Evolutionary conservation across 2,113 vertebrate genomes (phyloP), one percentile per base, ranked within the genome.

Genomic region (Syngnathus scovelli): DNA sequence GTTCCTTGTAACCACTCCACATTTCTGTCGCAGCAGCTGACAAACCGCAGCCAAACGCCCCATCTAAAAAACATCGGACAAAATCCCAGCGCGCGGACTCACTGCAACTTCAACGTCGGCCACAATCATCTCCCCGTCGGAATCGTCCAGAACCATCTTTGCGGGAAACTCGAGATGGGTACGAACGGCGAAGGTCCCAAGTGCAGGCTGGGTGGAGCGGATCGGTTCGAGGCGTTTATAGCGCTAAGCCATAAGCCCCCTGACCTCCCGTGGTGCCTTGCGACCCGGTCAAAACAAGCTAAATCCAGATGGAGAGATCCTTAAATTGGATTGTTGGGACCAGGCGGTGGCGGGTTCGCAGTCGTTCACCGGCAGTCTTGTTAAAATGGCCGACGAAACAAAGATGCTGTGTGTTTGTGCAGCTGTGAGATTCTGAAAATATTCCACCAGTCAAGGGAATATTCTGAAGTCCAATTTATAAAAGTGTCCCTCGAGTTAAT

Each of bases 81-180:
- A 12, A 41, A 62, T 10, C 13, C 61, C 39, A 0, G 5, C 9
- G 1, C 3, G n/a, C 4, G 18, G 92, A 96, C 93, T 95, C 85
- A 95, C 94, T 69, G 83, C 85, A 80, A 90, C 87, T 79, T 89
- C 93, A 52, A 92, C 86, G 67, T 93, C 90, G 83, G 92, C 89
- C 39, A 91, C 92, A 64, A 92, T 90, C 85, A 88, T 88, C 63
- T 95, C 93, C 76, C 90, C 83, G 8, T 92, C 91, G 3, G 90
- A 86, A 76, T 94, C 83, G 66, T 94, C 92, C 64, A 95, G 82
- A 79, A 95, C 94, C 94, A 96, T 95, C 83, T 80, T 89, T 88
- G 71, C 82, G 43, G 44, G 68, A 69, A 76, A 67, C 18, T 52
- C 54, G 27, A 1, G 51, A 59, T 58, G 12, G 36, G 23, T 59